phyloP scores from a whole-genome alignment of 2,888 invertebrate species.

The Eurytoma adleriae region DNA sequence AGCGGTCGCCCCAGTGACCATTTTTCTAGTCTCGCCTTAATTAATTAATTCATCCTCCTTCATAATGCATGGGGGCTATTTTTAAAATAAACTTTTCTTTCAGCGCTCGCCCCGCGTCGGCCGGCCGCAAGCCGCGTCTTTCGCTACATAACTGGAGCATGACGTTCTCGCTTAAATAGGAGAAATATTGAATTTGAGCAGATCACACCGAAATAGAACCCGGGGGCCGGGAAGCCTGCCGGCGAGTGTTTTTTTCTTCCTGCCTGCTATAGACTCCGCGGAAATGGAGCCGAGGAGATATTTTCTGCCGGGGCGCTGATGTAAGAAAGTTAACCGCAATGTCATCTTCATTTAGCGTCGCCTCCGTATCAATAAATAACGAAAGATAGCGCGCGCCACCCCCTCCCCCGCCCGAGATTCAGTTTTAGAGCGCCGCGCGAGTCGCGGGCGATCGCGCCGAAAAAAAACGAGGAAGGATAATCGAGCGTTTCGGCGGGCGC shows the following conservation, averaged over 20 bases:
- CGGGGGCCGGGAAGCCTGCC: not conserved
- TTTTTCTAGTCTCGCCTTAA: conserved; percentile 2
- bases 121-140: not conserved
- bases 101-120: not conserved
- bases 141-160: conserved; percentile 13
- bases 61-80: not conserved
- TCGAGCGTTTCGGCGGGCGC: not conserved
- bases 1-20: too few relatives aligned
- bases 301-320: conserved; percentile 7
- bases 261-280: not conserved
- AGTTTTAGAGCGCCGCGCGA: not conserved
- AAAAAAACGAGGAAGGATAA: not conserved
- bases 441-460: not conserved
- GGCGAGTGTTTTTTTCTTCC: conserved; percentile 3
- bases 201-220: conserved; percentile 31
- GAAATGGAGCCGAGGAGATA: conserved; percentile 30
- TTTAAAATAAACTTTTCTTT: conserved; percentile 23
- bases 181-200: conserved; percentile 35
- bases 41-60: conserved; percentile 19
- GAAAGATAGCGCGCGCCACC: not conserved
- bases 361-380: conserved; percentile 31
- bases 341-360: conserved; percentile 43
- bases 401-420: not conserved
- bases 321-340: conserved; percentile 37
- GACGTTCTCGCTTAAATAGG: conserved; percentile 22